Percentiles rank a stretch among this genome's conserved stretches.
Conservation (phyloP, 2,888 invertebrate species). For the Helobdella robusta region DNA sequence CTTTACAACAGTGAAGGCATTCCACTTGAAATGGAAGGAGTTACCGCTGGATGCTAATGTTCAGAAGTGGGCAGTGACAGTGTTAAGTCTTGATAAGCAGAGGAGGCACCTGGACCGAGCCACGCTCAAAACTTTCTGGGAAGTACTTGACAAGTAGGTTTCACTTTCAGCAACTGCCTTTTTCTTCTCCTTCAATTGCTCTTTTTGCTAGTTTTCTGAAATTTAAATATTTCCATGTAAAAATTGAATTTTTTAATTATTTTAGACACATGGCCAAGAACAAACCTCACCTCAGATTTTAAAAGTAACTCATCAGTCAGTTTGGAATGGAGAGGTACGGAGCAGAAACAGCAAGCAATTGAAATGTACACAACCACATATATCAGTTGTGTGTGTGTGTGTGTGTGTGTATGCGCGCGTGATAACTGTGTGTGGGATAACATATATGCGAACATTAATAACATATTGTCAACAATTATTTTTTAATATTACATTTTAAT, state of each 20-base stretch:
- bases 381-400: too few relatives aligned
- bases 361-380: too few relatives aligned
- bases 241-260: background rate
- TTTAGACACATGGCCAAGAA: constrained; percentile 73
- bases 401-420: too few relatives aligned
- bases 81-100: constrained; percentile 78
- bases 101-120: constrained; percentile 95
- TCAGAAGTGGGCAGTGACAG: constrained; percentile 85
- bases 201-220: background rate
- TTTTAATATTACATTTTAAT: too few relatives aligned
- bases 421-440: too few relatives aligned
- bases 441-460: too few relatives aligned
- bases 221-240: constrained; percentile 4
- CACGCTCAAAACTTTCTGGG: constrained; percentile 90
- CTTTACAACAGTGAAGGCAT: constrained; percentile 71
- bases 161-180: background rate
- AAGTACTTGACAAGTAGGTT: constrained; percentile 75
- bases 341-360: too few relatives aligned
- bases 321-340: too few relatives aligned
- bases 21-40: constrained; percentile 91
- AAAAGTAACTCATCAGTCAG: too few relatives aligned
- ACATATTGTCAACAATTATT: too few relatives aligned
- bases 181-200: background rate
- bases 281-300: constrained; percentile 72
- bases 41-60: constrained; percentile 89